Percentiles rank a stretch among this genome's conserved stretches.
Conservation (phyloP, 53 echinoderm and acorn worm genomes). For the Antedon mediterranea region DNA sequence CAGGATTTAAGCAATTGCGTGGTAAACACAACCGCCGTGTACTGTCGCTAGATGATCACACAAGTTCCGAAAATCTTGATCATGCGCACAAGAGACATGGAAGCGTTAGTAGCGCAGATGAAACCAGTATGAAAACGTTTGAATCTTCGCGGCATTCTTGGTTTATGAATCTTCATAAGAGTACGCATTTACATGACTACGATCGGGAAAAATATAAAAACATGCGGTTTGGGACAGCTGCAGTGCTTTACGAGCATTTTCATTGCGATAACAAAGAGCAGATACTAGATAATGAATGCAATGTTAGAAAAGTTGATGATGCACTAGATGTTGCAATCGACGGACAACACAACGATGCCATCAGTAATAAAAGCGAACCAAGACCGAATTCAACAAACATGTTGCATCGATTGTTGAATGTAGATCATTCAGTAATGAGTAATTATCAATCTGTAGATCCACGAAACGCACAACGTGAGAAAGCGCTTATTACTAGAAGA, state of each 20-base stretch:
- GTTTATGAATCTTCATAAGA: background rate
- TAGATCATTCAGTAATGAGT: background rate
- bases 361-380: background rate
- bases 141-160: background rate
- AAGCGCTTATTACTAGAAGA: slow-evolving; percentile 37
- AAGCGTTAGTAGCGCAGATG: background rate
- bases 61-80: background rate
- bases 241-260: slow-evolving; percentile 51
- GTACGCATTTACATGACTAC: background rate
- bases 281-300: background rate
- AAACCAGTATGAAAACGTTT: background rate
- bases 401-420: background rate
- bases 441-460: slow-evolving; percentile 14
- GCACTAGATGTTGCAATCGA: background rate
- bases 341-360: background rate
- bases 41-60: background rate
- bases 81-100: background rate
- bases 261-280: slow-evolving; percentile 34
- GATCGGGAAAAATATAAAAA: slow-evolving; percentile 37
- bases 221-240: slow-evolving; percentile 56
- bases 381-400: background rate
- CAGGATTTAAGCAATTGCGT: slow-evolving; percentile 8
- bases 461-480: slow-evolving; percentile 29
- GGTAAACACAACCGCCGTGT: background rate
- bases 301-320: background rate